phyloP scores from a whole-genome alignment of 2,797 vertebrate species.

The Melanitta fusca region DNA sequence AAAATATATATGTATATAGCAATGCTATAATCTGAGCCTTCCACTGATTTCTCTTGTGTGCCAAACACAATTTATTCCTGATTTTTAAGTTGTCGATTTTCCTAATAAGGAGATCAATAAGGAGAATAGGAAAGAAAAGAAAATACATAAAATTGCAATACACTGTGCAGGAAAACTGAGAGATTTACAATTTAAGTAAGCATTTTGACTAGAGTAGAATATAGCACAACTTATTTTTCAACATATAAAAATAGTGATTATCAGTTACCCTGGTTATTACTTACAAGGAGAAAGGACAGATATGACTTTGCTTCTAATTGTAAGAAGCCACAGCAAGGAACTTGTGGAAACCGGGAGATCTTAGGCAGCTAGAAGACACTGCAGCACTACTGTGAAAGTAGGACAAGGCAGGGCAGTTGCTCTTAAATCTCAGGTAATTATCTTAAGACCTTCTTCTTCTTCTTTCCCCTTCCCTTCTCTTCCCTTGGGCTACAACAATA shows the following conservation, averaged over 20 bases:
- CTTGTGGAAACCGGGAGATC: not conserved
- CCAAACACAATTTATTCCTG: not conserved
- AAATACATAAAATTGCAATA: not conserved
- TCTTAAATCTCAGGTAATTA: constrained; percentile 61
- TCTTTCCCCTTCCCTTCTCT: not conserved
- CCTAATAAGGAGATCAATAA: not conserved
- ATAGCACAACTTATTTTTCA: not conserved
- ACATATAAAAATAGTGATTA: not conserved
- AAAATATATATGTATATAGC: too few relatives aligned
- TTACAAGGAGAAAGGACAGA: not conserved
- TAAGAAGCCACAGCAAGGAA: not conserved
- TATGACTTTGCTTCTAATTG: not conserved
- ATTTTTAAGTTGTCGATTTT: not conserved
- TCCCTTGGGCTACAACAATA: constrained; percentile 45
- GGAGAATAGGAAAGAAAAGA: not conserved
- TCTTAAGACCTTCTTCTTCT: constrained; percentile 4
- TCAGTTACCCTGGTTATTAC: not conserved
- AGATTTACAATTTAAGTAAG: not conserved
- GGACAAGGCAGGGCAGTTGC: constrained; percentile 22
- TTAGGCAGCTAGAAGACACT: not conserved
- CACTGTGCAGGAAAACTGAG: not conserved
- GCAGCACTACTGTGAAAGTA: not conserved
- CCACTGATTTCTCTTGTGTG: not conserved
- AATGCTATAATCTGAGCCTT: not conserved
- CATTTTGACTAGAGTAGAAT: not conserved